Conservation (phyloP, 2,888 invertebrate genomes). For the Ceriagrion tenellum region DNA sequence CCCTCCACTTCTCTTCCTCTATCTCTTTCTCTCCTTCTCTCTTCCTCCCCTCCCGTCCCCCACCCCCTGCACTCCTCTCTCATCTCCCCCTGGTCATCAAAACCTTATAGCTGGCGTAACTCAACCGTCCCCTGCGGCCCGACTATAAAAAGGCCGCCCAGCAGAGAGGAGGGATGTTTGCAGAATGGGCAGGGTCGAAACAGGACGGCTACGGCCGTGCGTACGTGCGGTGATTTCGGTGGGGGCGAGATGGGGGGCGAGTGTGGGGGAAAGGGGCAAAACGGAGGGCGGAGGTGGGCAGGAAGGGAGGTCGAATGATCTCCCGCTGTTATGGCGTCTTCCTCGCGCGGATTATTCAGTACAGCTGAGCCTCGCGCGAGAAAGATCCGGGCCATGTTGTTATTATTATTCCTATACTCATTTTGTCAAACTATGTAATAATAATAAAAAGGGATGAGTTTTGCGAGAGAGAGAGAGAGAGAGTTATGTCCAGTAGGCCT, state of each 20-base stretch:
- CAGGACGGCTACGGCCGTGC: neutral
- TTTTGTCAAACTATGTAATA: neutral
- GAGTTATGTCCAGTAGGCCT: neutral
- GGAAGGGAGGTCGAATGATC: neutral
- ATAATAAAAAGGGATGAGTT: neutral
- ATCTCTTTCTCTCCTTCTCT: too few relatives aligned
- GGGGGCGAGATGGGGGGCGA: too few relatives aligned
- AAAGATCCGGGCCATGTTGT: too few relatives aligned
- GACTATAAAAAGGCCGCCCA: neutral
- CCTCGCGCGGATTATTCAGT: neutral
- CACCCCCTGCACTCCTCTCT: neutral
- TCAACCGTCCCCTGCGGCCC: neutral
- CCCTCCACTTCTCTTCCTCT: too few relatives aligned
- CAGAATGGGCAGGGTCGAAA: neutral
- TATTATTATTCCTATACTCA: neutral
- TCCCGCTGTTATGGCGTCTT: neutral
- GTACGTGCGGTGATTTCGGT: neutral
- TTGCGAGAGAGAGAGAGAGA: neutral
- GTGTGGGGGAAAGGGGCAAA: too few relatives aligned
- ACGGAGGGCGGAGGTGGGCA: too few relatives aligned
- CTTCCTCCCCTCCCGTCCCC: neutral
- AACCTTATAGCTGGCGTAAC: constrained; percentile 17
- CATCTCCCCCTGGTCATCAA: neutral
- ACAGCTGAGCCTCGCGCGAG: neutral
- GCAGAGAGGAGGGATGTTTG: neutral